Evolutionary conservation across 2,888 invertebrate genomes (phyloP), one percentile per base, ranked within the genome.

Genomic region (Cephus runcator): DNA sequence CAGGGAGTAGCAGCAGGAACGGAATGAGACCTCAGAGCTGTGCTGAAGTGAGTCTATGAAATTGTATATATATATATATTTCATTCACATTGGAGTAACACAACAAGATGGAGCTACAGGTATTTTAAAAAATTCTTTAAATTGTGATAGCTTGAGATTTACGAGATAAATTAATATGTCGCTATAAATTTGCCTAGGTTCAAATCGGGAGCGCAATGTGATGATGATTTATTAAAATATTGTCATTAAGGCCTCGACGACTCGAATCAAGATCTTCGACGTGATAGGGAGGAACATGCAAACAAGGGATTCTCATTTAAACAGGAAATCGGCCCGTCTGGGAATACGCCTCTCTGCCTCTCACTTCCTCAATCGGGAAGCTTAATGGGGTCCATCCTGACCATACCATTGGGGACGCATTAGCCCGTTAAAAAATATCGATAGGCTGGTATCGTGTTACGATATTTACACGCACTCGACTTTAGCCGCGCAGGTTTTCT

Each of bases 341-440:
- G 31, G 71, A 71, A 71, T 31, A 56, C 23, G 71, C 12, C 71
- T 71, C 33, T 71, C 12, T 56, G 12, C 31, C 71, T 71, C 33
- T 71, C 33, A 12, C 34, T 71, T 71, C 31, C 12, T 23, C 6
- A 15, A 23, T 9, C 31, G 31, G 71, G 11, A 33, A 12, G 31
- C 34, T 31, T 31, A 31, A 71, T 71, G 71, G 71, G 71, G 30
- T 11, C 71, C 34, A 71, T 71, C 12, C 71, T 31, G 71, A 31
- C 34, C n/a, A 31, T 71, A 30, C 71, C 71, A 34, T 71, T 71
- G 31, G 71, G 71, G 71, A 71, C 33, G 12, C 71, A 71, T 71
- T 71, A 71, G 71, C 12, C 71, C 31, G 71, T 71, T 56, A 71
- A 71, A 31, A 71, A 31, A 71, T 71, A 71, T 71, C 23, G 71